Evolutionary conservation across 1,140 invertebrate species (phyloP), one percentile per base, ranked within the genome.

Genomic region (Spodoptera frugiperda): DNA sequence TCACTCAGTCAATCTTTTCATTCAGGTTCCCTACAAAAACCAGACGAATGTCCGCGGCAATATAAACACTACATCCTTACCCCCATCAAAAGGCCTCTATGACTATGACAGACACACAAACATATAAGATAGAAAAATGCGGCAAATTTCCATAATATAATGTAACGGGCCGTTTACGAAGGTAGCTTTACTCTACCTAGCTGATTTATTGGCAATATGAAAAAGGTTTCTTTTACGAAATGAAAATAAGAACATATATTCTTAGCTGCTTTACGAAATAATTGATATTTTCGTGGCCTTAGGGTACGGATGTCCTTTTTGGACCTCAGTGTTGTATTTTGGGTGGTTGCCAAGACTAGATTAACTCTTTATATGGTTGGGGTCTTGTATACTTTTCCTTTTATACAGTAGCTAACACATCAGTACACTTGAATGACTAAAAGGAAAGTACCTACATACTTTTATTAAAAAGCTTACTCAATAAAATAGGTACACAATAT

Each of bases 71-170:
- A 73, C 80, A 74, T 77, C 79, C 78, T 48, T 74, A 86, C 82
- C 82, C 79, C 78, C 65, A 77, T 86, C 84, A 86, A 71, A 77
- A 54, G 79, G 82, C 78, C 80, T 84, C 79, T 15, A 33, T 15
- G n/a, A n/a, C n/a, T n/a, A 49, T 75, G 78, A 84, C 77, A 76
- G 77, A 82, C 79, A 84, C 51, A 82, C 77, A 84, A 75, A 85
- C 78, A 83, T 19, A 78, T 65, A 73, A 70, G 63, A 54, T 67
- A 51, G 73, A 79, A 82, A 74, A 77, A 78, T 78, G 76, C 63
- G 67, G 59, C 57, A 61, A 68, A 79, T 82, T 82, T 81, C 78
- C 81, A 76, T 80, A 82, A 82, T 74, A 72, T 75, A 63, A 79
- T 74, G 44, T 78, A 55, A 55, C 53, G 21, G 39, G 33, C 55